Base-by-base conservation (phyloP, 2,888 invertebrate genomes). In the Lottia scabra region DNA sequence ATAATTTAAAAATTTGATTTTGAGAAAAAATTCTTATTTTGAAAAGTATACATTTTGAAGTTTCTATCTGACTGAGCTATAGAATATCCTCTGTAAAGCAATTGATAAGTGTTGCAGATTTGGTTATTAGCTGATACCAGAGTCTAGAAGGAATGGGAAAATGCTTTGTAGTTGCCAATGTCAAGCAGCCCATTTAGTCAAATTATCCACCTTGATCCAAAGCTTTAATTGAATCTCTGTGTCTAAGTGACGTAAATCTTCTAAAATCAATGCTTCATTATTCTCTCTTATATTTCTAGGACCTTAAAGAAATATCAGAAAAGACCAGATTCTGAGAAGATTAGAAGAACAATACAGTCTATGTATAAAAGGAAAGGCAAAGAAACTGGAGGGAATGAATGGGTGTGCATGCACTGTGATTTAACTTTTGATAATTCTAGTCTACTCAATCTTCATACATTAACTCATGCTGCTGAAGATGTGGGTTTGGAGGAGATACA, bases 401-500 rank as follows among this genome's bases (percentile, higher is more conserved):
- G 85, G 89, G 88, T 81, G 87, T 91, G 87, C 84, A 90, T 71
- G 77, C 90, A 78, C 81, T 90, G 90, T 80, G 86, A 87, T 72
- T 84, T 90, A 67, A 88, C 87, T 13, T 90, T 90, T 79, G 87
- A 89, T 79, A 88, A 89, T 73, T 80, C 87, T 30, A 88, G 83
- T 65, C 82, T 92, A 12, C 88, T 92, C 16, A 91, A 91, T 82
- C 84, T 92, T 30, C 92, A 92, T 81, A 90, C 90, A 0, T 84
- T 91, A 26, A 88, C 90, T 5, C 92, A 92, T 79, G 90, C 90
- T 26, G 90, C 90, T 3, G 89, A 89, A 71, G 86, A 88, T 75
- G 86, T 88, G 0, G 87, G 86, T n/a, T 78, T 87, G 65, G 86
- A 85, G 48, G 87, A 86, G 65, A 77, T 80, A 5, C 62, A 75